Evolutionary conservation across 2,888 invertebrate species (phyloP), one percentile per base, ranked within the genome.

Genomic region (Empis stercorea): DNA sequence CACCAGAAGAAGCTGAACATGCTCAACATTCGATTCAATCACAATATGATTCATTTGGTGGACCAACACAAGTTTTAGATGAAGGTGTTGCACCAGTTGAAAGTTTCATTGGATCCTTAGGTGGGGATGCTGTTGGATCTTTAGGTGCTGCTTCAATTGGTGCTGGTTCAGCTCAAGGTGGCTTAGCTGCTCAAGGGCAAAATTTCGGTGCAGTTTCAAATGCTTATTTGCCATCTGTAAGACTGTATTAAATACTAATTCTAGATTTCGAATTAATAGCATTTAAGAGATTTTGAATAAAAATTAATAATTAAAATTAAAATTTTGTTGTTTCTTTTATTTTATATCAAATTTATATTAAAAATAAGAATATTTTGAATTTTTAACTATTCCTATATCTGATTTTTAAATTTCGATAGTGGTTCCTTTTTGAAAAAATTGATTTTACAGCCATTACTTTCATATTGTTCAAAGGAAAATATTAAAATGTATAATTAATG

Each of bases 11-110:
- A 54, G 66, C 66, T 4, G 54, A 56, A 16, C 59, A 63, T 37
- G 65, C 65, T n/a, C 64, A 66, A 49, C 56, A 57, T 14, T 56
- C 62, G 30, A 66, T 65, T 40, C 63, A 65, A 52, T 58, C 59
- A 43, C 63, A 65, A 49, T 65, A 64, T 44, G 61, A 63, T 38
- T 51, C 59, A 20, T 48, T 65, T 50, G 61, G 61, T 30, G 65
- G 65, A 39, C 13, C 49, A 10, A 57, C 57, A 16, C 54, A 56
- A 36, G 44, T 59, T 34, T 53, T 52, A 43, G 54, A 62, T 46
- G 62, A 60, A 46, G 61, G 61, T 51, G 56, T 58, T 47, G 61
- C 62, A n/a, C 59, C 59, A 9, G 56, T 55, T 2, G 23, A 40
- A 40, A 40, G 11, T 20, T 40, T 23, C 23, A 20, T 20, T 14